Evolutionary conservation across 2,888 invertebrate species (phyloP).

Genomic region (Sminthurinus aureus): DNA sequence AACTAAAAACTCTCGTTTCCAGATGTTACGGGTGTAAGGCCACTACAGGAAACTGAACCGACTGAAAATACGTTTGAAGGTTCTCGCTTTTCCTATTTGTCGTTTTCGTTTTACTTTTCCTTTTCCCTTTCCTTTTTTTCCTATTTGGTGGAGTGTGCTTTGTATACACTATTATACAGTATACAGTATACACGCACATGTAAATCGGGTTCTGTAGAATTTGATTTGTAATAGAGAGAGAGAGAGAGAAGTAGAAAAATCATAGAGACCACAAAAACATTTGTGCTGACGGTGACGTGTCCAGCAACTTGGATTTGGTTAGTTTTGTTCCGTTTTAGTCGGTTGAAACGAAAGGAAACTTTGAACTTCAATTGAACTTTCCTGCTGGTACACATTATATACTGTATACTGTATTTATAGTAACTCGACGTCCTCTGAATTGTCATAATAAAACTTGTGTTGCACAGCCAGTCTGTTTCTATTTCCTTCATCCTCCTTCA

Average conservation of each 20-base stretch:
- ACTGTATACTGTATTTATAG: not conserved
- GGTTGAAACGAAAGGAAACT: conserved; percentile 2
- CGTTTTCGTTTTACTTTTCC: too few relatives aligned
- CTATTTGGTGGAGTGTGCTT: not conserved
- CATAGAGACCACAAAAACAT: conserved; percentile 9
- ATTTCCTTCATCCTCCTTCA: not conserved
- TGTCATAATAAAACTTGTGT: not conserved
- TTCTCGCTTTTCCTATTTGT: not conserved
- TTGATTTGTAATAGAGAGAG: conserved; percentile 3
- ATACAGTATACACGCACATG: not conserved
- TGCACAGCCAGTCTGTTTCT: not conserved
- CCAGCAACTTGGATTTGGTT: not conserved
- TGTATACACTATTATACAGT: not conserved
- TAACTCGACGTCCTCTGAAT: not conserved
- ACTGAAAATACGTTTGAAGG: conserved; percentile 18
- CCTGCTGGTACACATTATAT: not conserved
- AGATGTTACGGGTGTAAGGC: conserved; percentile 18
- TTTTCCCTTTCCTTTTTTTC: not conserved
- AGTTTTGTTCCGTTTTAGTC: not conserved
- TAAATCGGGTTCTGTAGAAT: not conserved
- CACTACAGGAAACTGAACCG: not conserved
- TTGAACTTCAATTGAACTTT: not conserved
- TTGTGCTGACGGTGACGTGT: conserved; percentile 25
- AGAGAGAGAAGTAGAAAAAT: not conserved
- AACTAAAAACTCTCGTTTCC: conserved; percentile 17